These are phyloP conservation scores for Chlorops oryzae DNA, from an alignment of 1,140 invertebrate species.

Conservation along the genomic window DNA sequence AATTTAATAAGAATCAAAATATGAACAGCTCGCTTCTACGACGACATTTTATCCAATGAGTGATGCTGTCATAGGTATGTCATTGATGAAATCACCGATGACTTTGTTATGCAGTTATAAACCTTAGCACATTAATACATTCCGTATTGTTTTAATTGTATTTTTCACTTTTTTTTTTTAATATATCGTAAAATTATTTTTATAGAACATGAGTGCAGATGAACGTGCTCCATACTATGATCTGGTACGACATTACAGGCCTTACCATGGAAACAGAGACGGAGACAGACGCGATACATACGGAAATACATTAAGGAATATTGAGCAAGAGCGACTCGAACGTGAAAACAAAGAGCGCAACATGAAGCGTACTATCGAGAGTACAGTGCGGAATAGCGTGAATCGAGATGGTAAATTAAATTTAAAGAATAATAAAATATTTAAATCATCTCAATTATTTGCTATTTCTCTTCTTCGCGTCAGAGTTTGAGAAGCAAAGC, in stretches of 20 bases:
- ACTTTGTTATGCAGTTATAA: too few species aligned
- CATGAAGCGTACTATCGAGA: slow-evolving; percentile 32
- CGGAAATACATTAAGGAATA: slow-evolving; percentile 7
- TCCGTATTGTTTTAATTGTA: too few species aligned
- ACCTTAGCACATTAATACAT: too few species aligned
- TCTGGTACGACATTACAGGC: slow-evolving; percentile 22
- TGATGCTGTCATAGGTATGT: too few species aligned
- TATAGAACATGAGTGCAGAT: slow-evolving; percentile 12
- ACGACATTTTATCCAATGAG: neutral
- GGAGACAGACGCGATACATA: too few species aligned
- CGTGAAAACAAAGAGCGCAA: neutral
- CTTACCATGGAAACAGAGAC: slow-evolving; percentile 19
- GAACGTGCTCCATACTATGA: slow-evolving; percentile 14
- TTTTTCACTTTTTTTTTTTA: too few species aligned
- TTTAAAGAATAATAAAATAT: neutral
- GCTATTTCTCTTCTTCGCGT: neutral
- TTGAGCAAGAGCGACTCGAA: slow-evolving; percentile 19
- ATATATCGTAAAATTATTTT: too few species aligned
- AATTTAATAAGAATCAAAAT: neutral
- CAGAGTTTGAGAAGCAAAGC: slow-evolving; percentile 7
- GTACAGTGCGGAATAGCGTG: slow-evolving; percentile 17
- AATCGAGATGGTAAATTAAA: slow-evolving; percentile 19
- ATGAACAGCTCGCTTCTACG: neutral
- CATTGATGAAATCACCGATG: too few species aligned
- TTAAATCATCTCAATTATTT: neutral